phyloP scores from a whole-genome alignment of 2,113 vertebrate genomes.

The Scomber colias region DNA sequence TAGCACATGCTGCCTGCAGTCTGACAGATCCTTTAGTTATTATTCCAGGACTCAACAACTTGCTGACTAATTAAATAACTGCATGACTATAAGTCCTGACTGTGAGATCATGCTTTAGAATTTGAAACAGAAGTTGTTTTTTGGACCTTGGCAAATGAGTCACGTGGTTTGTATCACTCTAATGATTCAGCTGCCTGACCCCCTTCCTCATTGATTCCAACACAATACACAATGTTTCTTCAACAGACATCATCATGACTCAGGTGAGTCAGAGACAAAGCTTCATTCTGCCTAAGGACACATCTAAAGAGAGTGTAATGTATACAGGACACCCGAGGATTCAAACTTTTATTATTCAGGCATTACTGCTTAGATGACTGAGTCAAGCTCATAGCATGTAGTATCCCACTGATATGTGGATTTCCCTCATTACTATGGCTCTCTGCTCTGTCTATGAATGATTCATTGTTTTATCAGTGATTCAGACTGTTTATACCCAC shows the following conservation, averaged over 20 bases:
- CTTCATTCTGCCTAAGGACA: slow-evolving; percentile 29
- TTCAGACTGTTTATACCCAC: slow-evolving; percentile 44
- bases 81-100: not conserved
- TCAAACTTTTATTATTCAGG: slow-evolving; percentile 60
- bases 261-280: slow-evolving; percentile 47
- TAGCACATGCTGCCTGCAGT: not conserved
- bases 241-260: slow-evolving; percentile 46
- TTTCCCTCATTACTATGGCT: slow-evolving; percentile 28
- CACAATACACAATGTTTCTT: slow-evolving; percentile 44
- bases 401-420: slow-evolving; percentile 39
- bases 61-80: slow-evolving; percentile 15
- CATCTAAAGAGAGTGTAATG: slow-evolving; percentile 32
- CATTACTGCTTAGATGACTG: slow-evolving; percentile 49
- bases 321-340: slow-evolving; percentile 33
- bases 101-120: slow-evolving; percentile 1
- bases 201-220: slow-evolving; percentile 26
- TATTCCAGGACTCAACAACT: not conserved
- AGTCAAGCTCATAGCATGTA: slow-evolving; percentile 48
- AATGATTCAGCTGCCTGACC: slow-evolving; percentile 51
- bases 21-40: not conserved
- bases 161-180: slow-evolving; percentile 24
- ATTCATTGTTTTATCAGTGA: slow-evolving; percentile 63
- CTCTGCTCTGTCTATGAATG: slow-evolving; percentile 23
- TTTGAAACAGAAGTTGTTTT: slow-evolving; percentile 15
- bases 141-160: slow-evolving; percentile 34